Base-by-base conservation (phyloP, 2,797 vertebrate genomes). In the Cephalopachus bancanus region DNA sequence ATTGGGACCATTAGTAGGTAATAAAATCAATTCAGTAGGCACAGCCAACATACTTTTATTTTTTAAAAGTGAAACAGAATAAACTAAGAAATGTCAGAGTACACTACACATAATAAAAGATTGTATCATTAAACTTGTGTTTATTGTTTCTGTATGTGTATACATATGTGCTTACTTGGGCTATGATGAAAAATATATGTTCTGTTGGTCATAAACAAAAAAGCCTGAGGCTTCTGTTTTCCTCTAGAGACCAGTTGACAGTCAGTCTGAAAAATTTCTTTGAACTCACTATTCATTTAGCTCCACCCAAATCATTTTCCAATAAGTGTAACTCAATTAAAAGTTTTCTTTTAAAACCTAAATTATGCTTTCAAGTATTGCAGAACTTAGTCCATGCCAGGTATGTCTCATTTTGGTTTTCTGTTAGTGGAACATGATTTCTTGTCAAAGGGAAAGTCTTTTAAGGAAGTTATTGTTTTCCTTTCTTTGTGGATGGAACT, bases 401-500 rank as follows among this genome's bases (percentile, higher is more conserved):
- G 14, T 95, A 9, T 94, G 14, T 84, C 33, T 93, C 85, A 86
- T 62, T 97, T 95, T 83, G 49, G 67, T 96, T 84, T 87, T 71
- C 83, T 88, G 71, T 83, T 72, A 72, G 51, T 91, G 83, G 33
- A 92, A 53, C 15, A 1, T 33, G 74, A 83, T 51, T 97, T 96
- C 14, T 69, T 95, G 44, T 65, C 94, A 84, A 89, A 93, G 76
- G 91, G 91, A 98, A 69, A 71, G 91, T 97, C 79, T 81, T 97
- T 93, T 84, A 89, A 94, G 83, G 94, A 97, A 84, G 89, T 91
- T 96, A 88, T 81, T 98, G 57, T 92, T 97, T 98, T 96, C 67
- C 95, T 98, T 98, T 96, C 95, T 57, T 96, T 94, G 53, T 44
- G 75, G 44, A 65, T 92, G 51, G 90, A 97, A 98, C 93, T 87